Evolutionary conservation across 2,113 vertebrate species (phyloP).

Genomic region (Copsychus sechellarum): DNA sequence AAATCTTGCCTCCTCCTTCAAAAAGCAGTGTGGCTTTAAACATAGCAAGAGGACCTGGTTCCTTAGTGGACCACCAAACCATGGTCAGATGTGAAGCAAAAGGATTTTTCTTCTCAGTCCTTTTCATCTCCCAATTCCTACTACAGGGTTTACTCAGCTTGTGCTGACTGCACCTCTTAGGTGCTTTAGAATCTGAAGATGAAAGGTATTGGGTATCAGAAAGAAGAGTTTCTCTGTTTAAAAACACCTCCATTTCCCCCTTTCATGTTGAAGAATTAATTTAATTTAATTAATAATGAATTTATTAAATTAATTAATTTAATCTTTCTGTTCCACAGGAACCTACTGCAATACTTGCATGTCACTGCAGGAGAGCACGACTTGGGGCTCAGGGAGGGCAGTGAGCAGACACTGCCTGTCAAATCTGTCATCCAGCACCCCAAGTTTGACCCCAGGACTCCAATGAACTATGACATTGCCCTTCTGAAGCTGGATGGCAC

Average conservation of each 20-base stretch:
- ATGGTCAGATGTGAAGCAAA: background rate
- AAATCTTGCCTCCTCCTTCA: background rate
- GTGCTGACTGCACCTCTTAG: background rate
- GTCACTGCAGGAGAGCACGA: slow-evolving; percentile 83
- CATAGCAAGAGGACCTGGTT: background rate
- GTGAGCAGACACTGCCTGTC: slow-evolving; percentile 78
- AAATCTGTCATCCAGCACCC: slow-evolving; percentile 79
- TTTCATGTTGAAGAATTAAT: background rate
- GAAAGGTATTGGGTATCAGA: background rate
- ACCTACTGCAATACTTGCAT: background rate
- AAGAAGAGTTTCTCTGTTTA: background rate
- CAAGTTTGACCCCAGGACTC: slow-evolving; percentile 73
- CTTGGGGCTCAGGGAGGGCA: slow-evolving; percentile 66
- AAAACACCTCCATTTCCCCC: background rate
- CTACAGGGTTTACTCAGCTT: background rate
- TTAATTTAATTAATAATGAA: no score
- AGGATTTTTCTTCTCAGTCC: background rate
- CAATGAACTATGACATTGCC: slow-evolving; percentile 85
- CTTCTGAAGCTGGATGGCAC: slow-evolving; percentile 78
- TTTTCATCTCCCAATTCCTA: background rate
- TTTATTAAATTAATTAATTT: background rate
- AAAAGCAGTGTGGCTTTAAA: background rate
- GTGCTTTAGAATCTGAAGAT: background rate
- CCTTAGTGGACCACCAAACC: background rate
- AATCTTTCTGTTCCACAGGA: slow-evolving; percentile 27